Evolutionary conservation across 2,797 vertebrate genomes (phyloP).

Genomic region (Xenops minutus): DNA sequence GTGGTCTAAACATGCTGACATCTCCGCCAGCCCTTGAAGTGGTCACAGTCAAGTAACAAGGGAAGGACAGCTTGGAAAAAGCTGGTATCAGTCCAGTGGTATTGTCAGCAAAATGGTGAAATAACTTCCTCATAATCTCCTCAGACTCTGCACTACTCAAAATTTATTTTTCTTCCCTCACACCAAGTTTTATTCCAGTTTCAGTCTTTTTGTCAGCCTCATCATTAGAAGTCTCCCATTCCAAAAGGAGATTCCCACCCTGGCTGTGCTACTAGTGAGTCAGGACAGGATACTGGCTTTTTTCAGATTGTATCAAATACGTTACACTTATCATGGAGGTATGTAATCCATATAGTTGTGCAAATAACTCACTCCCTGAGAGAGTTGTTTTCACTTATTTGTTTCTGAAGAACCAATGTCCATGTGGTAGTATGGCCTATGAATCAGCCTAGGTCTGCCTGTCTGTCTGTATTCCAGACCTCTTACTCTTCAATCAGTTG

Average conservation of each 20-base stretch:
- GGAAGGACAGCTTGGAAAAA: not conserved
- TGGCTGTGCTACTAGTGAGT: not conserved
- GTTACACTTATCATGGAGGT: not conserved
- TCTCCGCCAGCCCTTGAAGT: not conserved
- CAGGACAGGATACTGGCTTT: not conserved
- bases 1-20: not conserved
- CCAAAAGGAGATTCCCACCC: not conserved
- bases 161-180: rapidly evolving
- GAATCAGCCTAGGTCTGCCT: not conserved
- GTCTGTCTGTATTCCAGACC: not conserved
- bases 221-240: not conserved
- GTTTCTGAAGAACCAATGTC: not conserved
- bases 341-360: not conserved
- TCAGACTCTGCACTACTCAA: not conserved
- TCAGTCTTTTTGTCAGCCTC: not conserved
- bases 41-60: not conserved
- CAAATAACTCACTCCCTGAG: not conserved
- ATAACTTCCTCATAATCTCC: not conserved
- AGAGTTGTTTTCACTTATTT: not conserved
- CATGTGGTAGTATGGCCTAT: not conserved
- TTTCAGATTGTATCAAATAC: not conserved
- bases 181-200: not conserved
- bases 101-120: not conserved
- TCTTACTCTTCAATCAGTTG: not conserved
- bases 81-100: not conserved